A percentile compares a stretch with the other conserved stretches of the same genome.
Evolutionary conservation across 2,113 vertebrate species (phyloP).

Genomic region (Peromyscus californicus): DNA sequence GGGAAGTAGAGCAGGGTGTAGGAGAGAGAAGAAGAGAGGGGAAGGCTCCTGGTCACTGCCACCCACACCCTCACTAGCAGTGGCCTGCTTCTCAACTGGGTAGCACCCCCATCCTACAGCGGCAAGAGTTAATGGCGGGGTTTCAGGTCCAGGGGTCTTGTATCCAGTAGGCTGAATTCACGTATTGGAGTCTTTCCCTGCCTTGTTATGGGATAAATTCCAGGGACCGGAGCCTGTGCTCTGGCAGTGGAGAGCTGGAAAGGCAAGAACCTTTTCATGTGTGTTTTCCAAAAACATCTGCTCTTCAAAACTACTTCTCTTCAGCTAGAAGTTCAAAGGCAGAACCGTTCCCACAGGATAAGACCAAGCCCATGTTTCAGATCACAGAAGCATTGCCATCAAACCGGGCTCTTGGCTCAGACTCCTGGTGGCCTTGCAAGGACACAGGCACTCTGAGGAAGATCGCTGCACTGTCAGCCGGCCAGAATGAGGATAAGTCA

Average conservation of each 20-base stretch:
- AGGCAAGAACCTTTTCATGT: background rate
- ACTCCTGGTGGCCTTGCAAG: background rate
- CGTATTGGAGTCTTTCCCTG: background rate
- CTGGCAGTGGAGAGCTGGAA: background rate
- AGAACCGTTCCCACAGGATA: background rate
- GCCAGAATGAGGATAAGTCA: conserved; percentile 60
- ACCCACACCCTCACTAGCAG: background rate
- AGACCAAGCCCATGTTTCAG: background rate
- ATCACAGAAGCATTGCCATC: background rate
- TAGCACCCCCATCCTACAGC: background rate
- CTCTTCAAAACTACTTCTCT: conserved; percentile 56
- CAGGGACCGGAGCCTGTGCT: background rate
- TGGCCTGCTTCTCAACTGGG: background rate
- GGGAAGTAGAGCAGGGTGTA: background rate
- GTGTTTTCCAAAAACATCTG: conserved; percentile 54
- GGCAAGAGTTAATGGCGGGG: background rate
- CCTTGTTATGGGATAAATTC: background rate
- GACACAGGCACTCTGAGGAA: background rate
- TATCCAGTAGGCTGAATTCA: rapidly evolving
- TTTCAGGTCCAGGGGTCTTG: background rate
- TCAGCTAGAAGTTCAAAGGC: background rate
- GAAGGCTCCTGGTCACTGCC: background rate
- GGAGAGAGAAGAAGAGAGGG: background rate
- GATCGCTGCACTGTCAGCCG: background rate
- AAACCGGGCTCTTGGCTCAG: background rate